Conservation (phyloP, 2,113 vertebrate species). For the Ailurus styani region DNA sequence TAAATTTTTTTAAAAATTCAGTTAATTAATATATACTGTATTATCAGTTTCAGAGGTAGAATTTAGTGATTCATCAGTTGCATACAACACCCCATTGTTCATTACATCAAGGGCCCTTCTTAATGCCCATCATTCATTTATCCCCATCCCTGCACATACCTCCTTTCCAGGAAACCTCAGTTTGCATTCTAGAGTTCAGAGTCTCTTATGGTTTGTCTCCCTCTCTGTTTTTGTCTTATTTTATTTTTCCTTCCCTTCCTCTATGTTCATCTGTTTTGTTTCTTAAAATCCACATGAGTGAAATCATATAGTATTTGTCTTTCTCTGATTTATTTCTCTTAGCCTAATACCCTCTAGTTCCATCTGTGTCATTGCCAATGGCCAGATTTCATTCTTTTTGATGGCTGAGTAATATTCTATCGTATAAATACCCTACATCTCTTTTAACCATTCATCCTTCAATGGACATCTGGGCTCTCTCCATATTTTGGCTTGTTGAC, state of each 20-base stretch:
- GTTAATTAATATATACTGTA: background rate
- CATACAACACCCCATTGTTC: background rate
- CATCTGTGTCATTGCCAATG: background rate
- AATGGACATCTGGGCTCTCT: background rate
- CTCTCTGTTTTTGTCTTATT: background rate
- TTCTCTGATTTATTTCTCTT: background rate
- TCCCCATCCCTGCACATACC: background rate
- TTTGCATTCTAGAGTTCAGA: background rate
- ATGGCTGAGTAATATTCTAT: background rate
- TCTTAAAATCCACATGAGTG: background rate
- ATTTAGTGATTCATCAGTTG: background rate
- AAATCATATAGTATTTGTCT: background rate
- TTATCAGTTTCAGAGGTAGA: background rate
- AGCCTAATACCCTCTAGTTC: background rate
- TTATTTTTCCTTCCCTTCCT: background rate
- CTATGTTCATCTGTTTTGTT: background rate
- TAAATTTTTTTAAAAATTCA: background rate
- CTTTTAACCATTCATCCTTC: background rate
- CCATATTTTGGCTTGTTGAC: background rate
- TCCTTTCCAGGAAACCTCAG: background rate
- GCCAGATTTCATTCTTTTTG: background rate
- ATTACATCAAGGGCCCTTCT: background rate
- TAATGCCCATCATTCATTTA: background rate
- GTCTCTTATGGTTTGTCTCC: background rate
- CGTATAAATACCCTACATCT: background rate